Evolutionary conservation across 1,140 invertebrate genomes (phyloP).

Genomic region (Arion vulgaris): DNA sequence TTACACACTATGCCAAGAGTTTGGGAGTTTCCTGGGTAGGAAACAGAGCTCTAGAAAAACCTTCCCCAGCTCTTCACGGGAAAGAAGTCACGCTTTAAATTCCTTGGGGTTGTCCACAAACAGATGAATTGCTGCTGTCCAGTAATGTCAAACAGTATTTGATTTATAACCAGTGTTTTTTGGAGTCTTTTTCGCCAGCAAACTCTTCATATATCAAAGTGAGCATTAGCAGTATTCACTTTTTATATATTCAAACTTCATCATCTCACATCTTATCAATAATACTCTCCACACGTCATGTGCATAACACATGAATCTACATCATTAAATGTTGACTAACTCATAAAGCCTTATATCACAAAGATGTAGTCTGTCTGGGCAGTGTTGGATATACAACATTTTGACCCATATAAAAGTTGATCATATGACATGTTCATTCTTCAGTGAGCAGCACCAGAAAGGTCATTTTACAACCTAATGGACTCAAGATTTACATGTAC

Average conservation of each 20-base stretch:
- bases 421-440: constrained; percentile 7
- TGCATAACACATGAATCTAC: not conserved
- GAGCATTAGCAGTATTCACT: not conserved
- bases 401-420: not conserved
- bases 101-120: too few relatives aligned
- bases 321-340: too few relatives aligned
- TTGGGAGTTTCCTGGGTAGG: too few relatives aligned
- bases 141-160: not conserved
- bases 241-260: not conserved
- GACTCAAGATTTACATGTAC: not conserved
- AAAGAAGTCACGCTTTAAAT: too few relatives aligned
- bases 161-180: not conserved
- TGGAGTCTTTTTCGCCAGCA: not conserved
- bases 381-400: not conserved
- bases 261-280: not conserved
- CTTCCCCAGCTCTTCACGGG: too few relatives aligned
- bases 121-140: not conserved
- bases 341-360: too few relatives aligned
- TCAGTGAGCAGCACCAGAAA: not conserved
- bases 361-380: too few relatives aligned
- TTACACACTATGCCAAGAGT: too few relatives aligned
- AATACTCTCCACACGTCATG: not conserved
- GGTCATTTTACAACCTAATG: not conserved
- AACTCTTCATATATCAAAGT: not conserved
- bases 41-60: too few relatives aligned